A percentile compares a stretch with the other conserved stretches of the same genome.
phyloP scores from a whole-genome alignment of 2,113 vertebrate genomes.

The Aptenodytes forsteri region DNA sequence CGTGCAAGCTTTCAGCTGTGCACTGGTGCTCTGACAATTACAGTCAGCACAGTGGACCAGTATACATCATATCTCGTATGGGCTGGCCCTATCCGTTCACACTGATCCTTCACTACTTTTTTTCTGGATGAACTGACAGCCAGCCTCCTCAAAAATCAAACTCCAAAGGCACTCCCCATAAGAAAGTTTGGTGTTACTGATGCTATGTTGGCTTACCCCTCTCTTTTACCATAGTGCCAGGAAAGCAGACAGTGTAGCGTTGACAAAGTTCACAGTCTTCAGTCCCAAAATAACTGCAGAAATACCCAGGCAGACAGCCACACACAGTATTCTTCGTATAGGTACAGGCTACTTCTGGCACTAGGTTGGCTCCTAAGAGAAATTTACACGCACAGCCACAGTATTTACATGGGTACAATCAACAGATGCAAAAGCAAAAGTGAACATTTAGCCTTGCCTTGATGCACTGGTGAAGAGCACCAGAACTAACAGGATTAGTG shows the following conservation, averaged over 20 bases:
- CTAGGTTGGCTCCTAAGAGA: neutral
- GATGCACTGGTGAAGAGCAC: neutral
- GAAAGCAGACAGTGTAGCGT: neutral
- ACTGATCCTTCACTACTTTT: neutral
- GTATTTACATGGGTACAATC: neutral
- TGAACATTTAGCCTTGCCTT: neutral
- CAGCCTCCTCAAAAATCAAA: neutral
- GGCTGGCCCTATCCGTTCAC: neutral
- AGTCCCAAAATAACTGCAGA: neutral
- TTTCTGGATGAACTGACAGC: neutral
- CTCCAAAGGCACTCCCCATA: neutral
- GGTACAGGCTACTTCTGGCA: neutral
- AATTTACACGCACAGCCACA: fast-evolving
- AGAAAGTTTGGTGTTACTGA: neutral
- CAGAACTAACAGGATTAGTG: neutral
- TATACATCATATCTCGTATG: no score
- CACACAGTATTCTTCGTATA: neutral
- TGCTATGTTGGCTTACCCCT: neutral
- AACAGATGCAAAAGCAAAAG: neutral
- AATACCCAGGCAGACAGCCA: neutral
- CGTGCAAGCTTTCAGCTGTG: neutral
- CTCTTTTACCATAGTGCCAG: neutral
- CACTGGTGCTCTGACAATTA: neutral
- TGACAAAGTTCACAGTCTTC: neutral
- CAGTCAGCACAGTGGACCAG: neutral